These are phyloP conservation scores for Epinephelus moara DNA, from an alignment of 2,113 vertebrate species.

Conservation along the genomic window DNA sequence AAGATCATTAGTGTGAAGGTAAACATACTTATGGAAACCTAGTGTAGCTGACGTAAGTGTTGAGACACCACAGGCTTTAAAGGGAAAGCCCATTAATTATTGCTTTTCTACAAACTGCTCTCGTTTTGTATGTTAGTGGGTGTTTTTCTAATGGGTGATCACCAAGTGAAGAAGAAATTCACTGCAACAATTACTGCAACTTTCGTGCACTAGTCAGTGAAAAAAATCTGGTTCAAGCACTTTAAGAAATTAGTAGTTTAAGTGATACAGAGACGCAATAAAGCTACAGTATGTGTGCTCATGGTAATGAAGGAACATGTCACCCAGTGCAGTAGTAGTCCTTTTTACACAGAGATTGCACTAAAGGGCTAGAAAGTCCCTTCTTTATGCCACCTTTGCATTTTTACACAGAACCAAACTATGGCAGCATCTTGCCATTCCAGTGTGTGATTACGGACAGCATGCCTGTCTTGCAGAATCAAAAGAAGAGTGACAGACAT, in stretches of 20 bases:
- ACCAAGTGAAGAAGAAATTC: background rate
- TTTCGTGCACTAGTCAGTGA: conserved; percentile 10
- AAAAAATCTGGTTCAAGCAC: conserved; percentile 9
- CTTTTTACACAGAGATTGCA: no score
- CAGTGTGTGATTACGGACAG: no score
- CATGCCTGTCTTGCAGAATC: no score
- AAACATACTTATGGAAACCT: conserved; percentile 11
- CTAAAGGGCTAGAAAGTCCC: no score
- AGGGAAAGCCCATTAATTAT: conserved; percentile 36
- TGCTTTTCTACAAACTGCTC: background rate
- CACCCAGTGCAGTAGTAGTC: no score
- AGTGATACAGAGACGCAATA: background rate
- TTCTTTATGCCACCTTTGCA: no score
- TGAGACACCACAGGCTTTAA: conserved; percentile 17
- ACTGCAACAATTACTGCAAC: background rate
- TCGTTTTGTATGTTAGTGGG: no score
- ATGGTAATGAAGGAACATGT: background rate
- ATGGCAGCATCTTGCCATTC: no score
- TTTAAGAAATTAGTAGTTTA: background rate
- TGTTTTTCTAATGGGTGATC: background rate
- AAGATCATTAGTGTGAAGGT: conserved; percentile 19
- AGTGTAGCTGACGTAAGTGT: conserved; percentile 42
- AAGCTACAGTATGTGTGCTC: background rate
- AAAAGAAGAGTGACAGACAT: no score
- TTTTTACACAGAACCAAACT: no score